These are phyloP conservation scores for Nemotelus pantherinus DNA, from an alignment of 2,888 invertebrate species.

Conservation along the genomic window DNA sequence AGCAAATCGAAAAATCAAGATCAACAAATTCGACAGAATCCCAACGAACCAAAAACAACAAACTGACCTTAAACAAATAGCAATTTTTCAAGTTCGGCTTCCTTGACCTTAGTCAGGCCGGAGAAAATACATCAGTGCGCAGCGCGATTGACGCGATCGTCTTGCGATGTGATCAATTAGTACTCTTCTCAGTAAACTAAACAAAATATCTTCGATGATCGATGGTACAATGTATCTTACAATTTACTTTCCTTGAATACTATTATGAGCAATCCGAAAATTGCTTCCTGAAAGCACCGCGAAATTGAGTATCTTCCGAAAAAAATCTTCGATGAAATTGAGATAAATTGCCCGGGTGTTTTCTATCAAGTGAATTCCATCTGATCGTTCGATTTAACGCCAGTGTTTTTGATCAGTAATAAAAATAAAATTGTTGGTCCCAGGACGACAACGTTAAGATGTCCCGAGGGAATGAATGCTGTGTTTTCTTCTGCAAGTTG, in stretches of 20 bases:
- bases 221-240: no score
- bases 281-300: constrained; percentile 7
- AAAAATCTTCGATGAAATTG: not conserved
- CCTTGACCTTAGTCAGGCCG: constrained; percentile 12
- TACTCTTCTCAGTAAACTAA: no score
- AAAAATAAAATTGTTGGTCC: not conserved
- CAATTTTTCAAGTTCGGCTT: not conserved
- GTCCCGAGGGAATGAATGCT: not conserved
- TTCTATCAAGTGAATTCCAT: not conserved
- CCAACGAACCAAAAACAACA: no score
- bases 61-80: no score
- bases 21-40: no score
- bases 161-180: no score
- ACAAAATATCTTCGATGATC: no score
- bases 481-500: not conserved
- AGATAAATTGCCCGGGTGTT: not conserved
- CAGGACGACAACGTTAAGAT: not conserved
- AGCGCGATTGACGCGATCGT: no score
- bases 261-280: not conserved
- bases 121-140: no score
- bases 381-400: not conserved
- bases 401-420: constrained; percentile 1
- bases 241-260: not conserved
- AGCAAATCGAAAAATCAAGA: no score
- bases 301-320: not conserved